Evolutionary conservation across 2,797 vertebrate genomes (phyloP).

Genomic region (Darevskia nairensis): DNA sequence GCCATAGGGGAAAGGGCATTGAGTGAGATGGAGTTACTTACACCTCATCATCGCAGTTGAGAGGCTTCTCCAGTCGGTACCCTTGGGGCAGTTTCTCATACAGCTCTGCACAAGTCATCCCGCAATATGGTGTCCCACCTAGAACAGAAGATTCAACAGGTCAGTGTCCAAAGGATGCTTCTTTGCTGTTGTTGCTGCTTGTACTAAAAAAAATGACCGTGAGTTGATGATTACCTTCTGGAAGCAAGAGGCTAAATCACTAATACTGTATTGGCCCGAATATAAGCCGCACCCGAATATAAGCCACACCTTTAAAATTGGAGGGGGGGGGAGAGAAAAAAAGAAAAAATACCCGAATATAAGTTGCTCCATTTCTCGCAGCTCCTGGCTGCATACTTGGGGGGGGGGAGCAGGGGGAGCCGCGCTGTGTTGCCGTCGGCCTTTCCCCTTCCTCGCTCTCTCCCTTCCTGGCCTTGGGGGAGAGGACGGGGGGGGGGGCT

Average conservation of each 20-base stretch:
- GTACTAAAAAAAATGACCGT: neutral
- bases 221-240: neutral
- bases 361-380: no score
- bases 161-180: neutral
- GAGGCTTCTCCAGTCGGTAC: conserved; percentile 88
- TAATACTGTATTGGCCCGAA: neutral
- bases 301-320: no score
- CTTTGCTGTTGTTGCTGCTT: neutral
- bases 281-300: no score
- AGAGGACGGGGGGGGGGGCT: no score
- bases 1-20: neutral
- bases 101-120: conserved; percentile 89
- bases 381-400: no score
- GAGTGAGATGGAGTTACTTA: conserved; percentile 71
- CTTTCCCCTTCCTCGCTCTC: no score
- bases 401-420: no score
- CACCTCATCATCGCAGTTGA: conserved; percentile 92
- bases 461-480: no score
- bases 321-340: no score
- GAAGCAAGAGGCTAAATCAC: neutral
- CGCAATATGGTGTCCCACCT: conserved; percentile 90
- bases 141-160: conserved; percentile 39
- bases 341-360: no score
- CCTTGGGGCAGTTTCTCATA: conserved; percentile 89
- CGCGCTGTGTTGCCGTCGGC: no score